phyloP scores from a whole-genome alignment of 2,888 invertebrate genomes.

The Heterodera filipjevi region DNA sequence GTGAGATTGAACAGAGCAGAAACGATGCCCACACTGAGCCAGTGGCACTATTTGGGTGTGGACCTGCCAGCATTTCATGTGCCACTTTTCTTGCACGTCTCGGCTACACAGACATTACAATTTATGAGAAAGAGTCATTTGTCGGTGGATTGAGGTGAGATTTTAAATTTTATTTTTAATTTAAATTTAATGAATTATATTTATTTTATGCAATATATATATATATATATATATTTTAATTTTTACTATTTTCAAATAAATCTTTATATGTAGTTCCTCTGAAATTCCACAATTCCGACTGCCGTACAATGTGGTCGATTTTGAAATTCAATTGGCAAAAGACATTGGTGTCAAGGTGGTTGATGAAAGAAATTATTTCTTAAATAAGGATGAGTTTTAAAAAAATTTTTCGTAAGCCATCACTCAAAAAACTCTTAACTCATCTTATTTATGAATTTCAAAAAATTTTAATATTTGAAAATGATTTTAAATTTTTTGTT shows the following conservation, averaged over 20 bases:
- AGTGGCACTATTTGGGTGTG: constrained; percentile 88
- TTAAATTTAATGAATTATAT: too few species aligned
- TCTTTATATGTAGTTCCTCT: constrained; percentile 75
- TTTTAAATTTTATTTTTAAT: too few species aligned
- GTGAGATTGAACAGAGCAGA: constrained; percentile 67
- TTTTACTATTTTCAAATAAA: neutral
- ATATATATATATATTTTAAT: too few species aligned
- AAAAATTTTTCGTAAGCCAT: too few species aligned
- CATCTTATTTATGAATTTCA: too few species aligned
- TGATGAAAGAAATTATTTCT: neutral
- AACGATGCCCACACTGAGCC: constrained; percentile 55
- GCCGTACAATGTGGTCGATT: constrained; percentile 87
- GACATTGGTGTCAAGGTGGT: constrained; percentile 92
- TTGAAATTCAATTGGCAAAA: constrained; percentile 85
- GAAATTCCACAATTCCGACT: constrained; percentile 97
- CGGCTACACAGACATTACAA: constrained; percentile 86
- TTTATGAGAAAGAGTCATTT: constrained; percentile 85
- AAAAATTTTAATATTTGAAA: too few species aligned
- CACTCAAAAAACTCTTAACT: too few species aligned
- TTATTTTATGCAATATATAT: too few species aligned
- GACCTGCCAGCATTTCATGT: constrained; percentile 93
- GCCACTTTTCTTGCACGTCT: constrained; percentile 91
- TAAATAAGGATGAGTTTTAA: too few species aligned
- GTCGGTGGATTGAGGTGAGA: constrained; percentile 87
- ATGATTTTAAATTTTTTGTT: too few species aligned